Evolutionary conservation across 1,140 invertebrate species (phyloP), one percentile per base, ranked within the genome.

Genomic region (Conus ventricosus): DNA sequence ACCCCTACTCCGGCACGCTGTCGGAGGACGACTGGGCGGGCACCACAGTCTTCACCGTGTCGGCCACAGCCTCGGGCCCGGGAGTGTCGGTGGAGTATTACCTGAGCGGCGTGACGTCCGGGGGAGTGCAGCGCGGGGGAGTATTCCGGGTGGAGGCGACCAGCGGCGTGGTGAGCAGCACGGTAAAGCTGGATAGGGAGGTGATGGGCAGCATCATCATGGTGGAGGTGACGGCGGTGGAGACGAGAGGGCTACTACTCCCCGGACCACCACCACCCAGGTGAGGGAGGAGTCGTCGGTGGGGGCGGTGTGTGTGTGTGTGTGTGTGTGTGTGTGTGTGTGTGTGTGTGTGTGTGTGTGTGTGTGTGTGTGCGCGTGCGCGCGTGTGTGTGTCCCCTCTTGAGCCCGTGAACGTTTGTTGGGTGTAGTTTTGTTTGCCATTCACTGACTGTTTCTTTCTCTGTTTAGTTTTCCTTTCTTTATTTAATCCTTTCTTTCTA

Each of bases 11-110:
- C 39, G 39, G 39, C 39, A 39, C 39, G 97, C 0, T 98, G 97
- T 0, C 96, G 98, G 98, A 99, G 96, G 97, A 98, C 94, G 96
- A 97, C 3, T 57, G 81, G 15, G 96, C 91, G 11, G 94, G 94
- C 39, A 39, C 39, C 39, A 39, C 39, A 39, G 39, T 39, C 39
- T 39, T 39, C 39, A 39, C 39, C 82, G 91, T 6, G 91, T 96
- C 87, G 91, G 5, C 89, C 3, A 93, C 98, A 23, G 97, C 97
- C 97, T 8, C 87, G 96, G 83, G 96, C 96, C 20, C 39, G 39
- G 39, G 39, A 39, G 39, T 39, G 39, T 39, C 95, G 95, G 95
- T 96, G 86, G 96, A 97, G 96, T 96, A 90, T 60, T 90, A 90
- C 81, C 63, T 91, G 54, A 90, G 84, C 7, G 80, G 84, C 20